phyloP scores from a whole-genome alignment of 2,113 vertebrate species.

The Ptilonorhynchus violaceus region DNA sequence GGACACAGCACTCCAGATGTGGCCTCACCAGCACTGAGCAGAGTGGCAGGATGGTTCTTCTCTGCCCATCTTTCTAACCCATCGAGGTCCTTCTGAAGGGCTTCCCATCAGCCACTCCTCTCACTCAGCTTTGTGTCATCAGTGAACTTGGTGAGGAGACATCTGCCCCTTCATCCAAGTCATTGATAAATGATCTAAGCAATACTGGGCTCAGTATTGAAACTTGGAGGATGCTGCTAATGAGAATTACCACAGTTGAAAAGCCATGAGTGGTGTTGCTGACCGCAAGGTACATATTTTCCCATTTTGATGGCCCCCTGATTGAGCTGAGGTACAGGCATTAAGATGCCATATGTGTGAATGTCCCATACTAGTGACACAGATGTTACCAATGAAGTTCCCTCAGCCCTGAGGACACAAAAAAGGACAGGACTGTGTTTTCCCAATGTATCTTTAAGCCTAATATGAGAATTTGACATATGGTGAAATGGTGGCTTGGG shows the following conservation, averaged over 20 bases:
- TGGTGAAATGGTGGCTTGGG: neutral
- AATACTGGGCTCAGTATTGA: neutral
- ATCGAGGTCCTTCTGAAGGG: neutral
- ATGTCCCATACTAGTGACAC: neutral
- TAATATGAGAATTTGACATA: neutral
- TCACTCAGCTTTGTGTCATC: neutral
- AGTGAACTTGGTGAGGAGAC: neutral
- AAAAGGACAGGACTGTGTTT: neutral
- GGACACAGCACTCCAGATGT: neutral
- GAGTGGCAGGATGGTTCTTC: neutral
- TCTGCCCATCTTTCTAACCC: neutral
- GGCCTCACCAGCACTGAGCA: neutral
- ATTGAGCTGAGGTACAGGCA: neutral
- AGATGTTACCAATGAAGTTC: neutral
- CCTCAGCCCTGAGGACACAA: neutral
- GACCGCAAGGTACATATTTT: neutral
- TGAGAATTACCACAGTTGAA: neutral
- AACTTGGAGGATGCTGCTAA: neutral
- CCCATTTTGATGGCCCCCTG: neutral
- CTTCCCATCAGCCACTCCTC: neutral
- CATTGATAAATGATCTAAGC: neutral
- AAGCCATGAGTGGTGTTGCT: neutral
- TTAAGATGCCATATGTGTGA: neutral
- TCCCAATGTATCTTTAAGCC: neutral
- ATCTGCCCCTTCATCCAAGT: neutral